Conservation (phyloP, 1,140 invertebrate species). For the Diorhabda sublineata region DNA sequence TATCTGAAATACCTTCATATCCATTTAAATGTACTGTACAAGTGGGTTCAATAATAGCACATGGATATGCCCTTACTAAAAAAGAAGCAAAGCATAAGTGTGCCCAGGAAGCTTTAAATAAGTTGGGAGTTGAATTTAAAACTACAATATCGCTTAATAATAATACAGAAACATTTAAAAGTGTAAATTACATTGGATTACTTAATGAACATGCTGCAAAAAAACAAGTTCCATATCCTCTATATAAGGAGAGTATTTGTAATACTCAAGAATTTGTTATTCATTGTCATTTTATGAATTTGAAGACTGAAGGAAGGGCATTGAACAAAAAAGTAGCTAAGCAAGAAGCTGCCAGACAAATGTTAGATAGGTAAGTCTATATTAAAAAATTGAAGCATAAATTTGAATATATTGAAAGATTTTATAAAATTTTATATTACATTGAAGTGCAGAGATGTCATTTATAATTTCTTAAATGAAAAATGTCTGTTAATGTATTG, state of each 20-base stretch:
- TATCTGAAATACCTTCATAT: too few species aligned
- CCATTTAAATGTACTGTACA: background rate
- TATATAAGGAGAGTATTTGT: background rate
- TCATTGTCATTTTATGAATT: background rate
- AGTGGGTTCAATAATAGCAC: background rate
- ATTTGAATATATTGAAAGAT: too few species aligned
- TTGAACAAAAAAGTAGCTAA: background rate
- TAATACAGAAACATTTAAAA: background rate
- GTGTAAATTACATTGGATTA: background rate
- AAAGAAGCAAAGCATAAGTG: background rate
- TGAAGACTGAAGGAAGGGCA: background rate
- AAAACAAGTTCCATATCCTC: background rate
- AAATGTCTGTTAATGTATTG: background rate
- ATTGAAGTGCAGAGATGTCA: too few species aligned
- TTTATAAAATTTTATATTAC: too few species aligned
- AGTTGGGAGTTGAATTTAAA: background rate
- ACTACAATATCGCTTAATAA: background rate
- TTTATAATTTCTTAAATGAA: background rate
- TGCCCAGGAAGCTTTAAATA: background rate
- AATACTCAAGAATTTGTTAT: background rate
- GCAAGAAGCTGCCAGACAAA: background rate
- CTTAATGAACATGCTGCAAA: background rate
- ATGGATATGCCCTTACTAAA: background rate
- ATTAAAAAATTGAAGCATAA: background rate
- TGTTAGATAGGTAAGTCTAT: background rate